These are phyloP conservation scores for Pimpla rufipes DNA, from an alignment of 2,888 invertebrate species.

Conservation along the genomic window DNA sequence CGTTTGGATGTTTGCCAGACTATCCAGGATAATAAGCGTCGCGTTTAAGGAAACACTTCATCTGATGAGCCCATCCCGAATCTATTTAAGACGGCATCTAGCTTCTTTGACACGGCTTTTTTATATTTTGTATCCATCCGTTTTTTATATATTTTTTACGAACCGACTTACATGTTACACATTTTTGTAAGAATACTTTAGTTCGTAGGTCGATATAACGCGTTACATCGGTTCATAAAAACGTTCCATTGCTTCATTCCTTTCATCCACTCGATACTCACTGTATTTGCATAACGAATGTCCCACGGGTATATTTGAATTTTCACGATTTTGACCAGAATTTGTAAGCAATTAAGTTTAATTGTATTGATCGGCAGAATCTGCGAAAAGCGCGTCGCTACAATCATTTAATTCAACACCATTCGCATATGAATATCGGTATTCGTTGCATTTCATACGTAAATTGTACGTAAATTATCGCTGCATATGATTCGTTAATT, in stretches of 20 bases:
- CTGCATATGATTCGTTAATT: constrained; percentile 32
- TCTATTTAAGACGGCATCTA: constrained; percentile 71
- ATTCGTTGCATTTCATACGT: constrained; percentile 21
- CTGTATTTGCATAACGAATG: constrained; percentile 25
- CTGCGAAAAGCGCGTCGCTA: constrained; percentile 33
- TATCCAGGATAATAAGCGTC: constrained; percentile 72
- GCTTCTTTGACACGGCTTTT: constrained; percentile 73
- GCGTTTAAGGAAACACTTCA: constrained; percentile 50
- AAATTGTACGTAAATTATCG: background rate
- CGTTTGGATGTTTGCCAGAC: constrained; percentile 77
- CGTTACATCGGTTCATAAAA: constrained; percentile 28
- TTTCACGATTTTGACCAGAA: constrained; percentile 15
- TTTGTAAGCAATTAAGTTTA: background rate
- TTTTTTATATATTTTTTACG: constrained; percentile 72
- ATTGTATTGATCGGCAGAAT: constrained; percentile 8
- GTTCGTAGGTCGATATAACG: constrained; percentile 52
- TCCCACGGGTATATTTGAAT: constrained; percentile 23
- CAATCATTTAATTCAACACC: constrained; percentile 45
- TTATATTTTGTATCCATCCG: constrained; percentile 62
- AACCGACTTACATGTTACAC: constrained; percentile 66
- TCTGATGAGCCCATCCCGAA: constrained; percentile 61
- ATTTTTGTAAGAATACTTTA: constrained; percentile 64
- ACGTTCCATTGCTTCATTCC: constrained; percentile 36
- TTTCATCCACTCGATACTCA: constrained; percentile 17
- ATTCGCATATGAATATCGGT: constrained; percentile 2